These are phyloP conservation scores for Lagopus leucura DNA, from an alignment of 2,113 vertebrate species.

Conservation along the genomic window DNA sequence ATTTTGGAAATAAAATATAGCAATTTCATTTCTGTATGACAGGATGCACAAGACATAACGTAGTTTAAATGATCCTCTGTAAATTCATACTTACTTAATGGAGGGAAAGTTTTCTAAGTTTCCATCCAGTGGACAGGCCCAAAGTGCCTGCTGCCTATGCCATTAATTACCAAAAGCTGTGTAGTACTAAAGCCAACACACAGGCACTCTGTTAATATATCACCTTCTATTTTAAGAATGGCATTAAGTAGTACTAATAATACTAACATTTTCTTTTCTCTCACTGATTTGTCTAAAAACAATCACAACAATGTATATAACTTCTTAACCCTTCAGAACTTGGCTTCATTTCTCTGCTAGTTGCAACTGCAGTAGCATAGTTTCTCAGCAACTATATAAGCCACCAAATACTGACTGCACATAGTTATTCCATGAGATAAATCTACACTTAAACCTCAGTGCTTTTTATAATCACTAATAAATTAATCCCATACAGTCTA, in stretches of 20 bases:
- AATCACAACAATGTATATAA: neutral
- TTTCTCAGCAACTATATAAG: neutral
- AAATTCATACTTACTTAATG: neutral
- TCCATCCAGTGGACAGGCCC: accelerated
- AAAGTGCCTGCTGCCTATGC: neutral
- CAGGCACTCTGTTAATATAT: neutral
- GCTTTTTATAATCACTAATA: neutral
- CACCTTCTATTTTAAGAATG: neutral
- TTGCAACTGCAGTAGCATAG: neutral
- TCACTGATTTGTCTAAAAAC: neutral
- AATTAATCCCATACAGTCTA: neutral
- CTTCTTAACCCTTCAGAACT: neutral
- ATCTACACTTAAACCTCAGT: neutral
- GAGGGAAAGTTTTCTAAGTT: neutral
- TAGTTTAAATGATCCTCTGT: neutral
- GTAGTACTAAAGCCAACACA: neutral
- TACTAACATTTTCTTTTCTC: neutral
- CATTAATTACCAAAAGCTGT: neutral
- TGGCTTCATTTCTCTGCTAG: neutral
- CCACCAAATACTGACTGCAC: neutral
- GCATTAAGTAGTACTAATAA: neutral
- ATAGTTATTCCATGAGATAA: neutral
- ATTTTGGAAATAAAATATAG: neutral
- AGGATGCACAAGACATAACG: neutral
- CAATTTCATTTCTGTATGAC: neutral